Evolutionary conservation across 2,888 invertebrate genomes (phyloP).

Genomic region (Melanostoma mellinum): DNA sequence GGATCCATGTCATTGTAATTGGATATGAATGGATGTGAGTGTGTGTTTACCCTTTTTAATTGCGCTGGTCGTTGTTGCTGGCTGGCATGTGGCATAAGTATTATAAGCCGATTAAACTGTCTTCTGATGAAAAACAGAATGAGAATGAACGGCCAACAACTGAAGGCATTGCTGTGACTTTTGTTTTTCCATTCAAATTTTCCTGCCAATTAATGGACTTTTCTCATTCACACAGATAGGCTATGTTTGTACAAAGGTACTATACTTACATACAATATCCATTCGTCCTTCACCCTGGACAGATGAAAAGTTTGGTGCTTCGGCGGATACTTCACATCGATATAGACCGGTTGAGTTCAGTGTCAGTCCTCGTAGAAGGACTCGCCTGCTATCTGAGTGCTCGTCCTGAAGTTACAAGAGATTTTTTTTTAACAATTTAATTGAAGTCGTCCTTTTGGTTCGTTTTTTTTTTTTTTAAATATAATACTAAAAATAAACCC

Average conservation of each 20-base stretch:
- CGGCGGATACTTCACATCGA: conserved; percentile 90
- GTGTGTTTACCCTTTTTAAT: conserved; percentile 38
- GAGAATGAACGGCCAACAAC: not conserved
- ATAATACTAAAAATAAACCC: too few relatives aligned
- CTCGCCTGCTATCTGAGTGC: conserved; percentile 87
- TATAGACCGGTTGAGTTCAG: conserved; percentile 88
- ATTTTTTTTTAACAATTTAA: conserved; percentile 42
- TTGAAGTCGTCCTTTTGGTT: conserved; percentile 32
- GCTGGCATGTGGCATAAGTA: not conserved
- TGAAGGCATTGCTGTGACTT: conserved; percentile 24
- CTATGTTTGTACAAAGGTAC: not conserved
- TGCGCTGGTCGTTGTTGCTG: not conserved
- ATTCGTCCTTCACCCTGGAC: conserved; percentile 89
- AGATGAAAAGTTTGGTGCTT: conserved; percentile 90
- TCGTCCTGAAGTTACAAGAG: conserved; percentile 83
- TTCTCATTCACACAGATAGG: conserved; percentile 38
- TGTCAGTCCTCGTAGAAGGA: conserved; percentile 86
- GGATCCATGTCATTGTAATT: conserved; percentile 38
- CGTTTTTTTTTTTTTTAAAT: too few relatives aligned
- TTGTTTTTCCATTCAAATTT: conserved; percentile 29
- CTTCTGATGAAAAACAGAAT: conserved; percentile 24
- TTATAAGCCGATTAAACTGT: conserved; percentile 63
- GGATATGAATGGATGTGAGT: conserved; percentile 43
- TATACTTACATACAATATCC: conserved; percentile 91
- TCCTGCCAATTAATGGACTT: conserved; percentile 58